A percentile compares a stretch with the other conserved stretches of the same genome.
Conservation (phyloP, 1,140 invertebrate species). For the Diabrotica virgifera region DNA sequence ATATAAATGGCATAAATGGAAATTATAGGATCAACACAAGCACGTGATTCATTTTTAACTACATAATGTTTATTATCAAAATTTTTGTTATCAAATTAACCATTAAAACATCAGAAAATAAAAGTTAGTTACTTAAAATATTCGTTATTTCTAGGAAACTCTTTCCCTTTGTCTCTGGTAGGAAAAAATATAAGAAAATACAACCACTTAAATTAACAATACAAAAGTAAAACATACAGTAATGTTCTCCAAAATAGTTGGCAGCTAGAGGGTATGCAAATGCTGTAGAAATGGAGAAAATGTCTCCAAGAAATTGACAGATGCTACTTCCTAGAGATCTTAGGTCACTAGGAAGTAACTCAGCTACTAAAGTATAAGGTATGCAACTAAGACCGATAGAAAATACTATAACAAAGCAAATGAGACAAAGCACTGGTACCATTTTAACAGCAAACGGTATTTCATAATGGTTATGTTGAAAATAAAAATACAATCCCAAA, state of each 20-base stretch:
- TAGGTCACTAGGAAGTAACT: conserved; percentile 75
- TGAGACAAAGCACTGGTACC: conserved; percentile 64
- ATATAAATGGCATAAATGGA: too few relatives aligned
- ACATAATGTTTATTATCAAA: too few relatives aligned
- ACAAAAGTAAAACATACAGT: not conserved
- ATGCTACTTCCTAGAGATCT: conserved; percentile 72
- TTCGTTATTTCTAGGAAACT: too few relatives aligned
- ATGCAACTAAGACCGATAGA: conserved; percentile 76
- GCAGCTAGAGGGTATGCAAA: conserved; percentile 4
- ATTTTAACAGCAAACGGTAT: conserved; percentile 53
- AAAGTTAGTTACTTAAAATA: too few relatives aligned
- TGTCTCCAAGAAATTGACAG: conserved; percentile 44
- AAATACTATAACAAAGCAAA: conserved; percentile 66
- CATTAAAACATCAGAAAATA: too few relatives aligned
- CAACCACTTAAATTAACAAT: not conserved
- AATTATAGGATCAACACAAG: too few relatives aligned
- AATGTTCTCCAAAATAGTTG: conserved; percentile 6
- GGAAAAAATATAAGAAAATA: not conserved
- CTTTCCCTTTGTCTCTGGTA: conserved; percentile 4
- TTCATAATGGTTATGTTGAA: conserved; percentile 48
- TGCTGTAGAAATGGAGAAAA: not conserved
- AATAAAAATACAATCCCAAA: conserved; percentile 63
- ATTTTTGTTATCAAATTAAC: too few relatives aligned
- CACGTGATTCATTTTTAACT: too few relatives aligned
- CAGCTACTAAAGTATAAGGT: conserved; percentile 81